Percentiles rank a stretch among this genome's conserved stretches.
phyloP scores from a whole-genome alignment of 1,140 invertebrate genomes.

The Pomacea maculata region DNA sequence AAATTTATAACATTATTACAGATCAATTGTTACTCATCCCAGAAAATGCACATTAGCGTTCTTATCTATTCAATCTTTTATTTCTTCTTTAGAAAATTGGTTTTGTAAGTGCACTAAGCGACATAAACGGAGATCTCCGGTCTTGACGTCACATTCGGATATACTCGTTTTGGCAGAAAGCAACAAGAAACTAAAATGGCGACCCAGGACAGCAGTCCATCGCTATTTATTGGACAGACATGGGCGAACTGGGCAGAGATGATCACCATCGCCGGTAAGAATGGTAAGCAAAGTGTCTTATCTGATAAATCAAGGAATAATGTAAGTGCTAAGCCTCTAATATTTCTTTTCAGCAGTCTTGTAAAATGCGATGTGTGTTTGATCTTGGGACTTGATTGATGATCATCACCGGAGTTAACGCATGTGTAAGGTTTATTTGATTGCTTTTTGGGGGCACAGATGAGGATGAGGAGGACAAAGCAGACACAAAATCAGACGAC shows the following conservation, averaged over 20 bases:
- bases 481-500: constrained; percentile 38
- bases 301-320: neutral
- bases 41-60: too few relatives aligned
- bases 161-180: constrained; percentile 60
- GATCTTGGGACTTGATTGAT: constrained; percentile 28
- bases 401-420: constrained; percentile 21
- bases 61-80: too few relatives aligned
- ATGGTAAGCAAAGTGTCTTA: constrained; percentile 42
- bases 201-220: constrained; percentile 65
- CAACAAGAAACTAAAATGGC: constrained; percentile 67
- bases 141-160: constrained; percentile 63
- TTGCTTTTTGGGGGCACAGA: constrained; percentile 33
- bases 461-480: constrained; percentile 35
- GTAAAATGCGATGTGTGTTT: constrained; percentile 22
- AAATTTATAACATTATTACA: too few relatives aligned
- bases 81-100: too few relatives aligned
- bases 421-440: constrained; percentile 26
- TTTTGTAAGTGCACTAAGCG: too few relatives aligned
- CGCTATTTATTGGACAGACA: constrained; percentile 63
- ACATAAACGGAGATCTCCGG: constrained; percentile 34
- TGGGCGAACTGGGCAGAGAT: constrained; percentile 63
- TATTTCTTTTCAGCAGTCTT: constrained; percentile 8
- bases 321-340: neutral
- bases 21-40: too few relatives aligned
- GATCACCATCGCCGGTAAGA: constrained; percentile 40